These are phyloP conservation scores for Drosophila ficusphila DNA, from an alignment of 1,140 invertebrate species.

Conservation along the genomic window DNA sequence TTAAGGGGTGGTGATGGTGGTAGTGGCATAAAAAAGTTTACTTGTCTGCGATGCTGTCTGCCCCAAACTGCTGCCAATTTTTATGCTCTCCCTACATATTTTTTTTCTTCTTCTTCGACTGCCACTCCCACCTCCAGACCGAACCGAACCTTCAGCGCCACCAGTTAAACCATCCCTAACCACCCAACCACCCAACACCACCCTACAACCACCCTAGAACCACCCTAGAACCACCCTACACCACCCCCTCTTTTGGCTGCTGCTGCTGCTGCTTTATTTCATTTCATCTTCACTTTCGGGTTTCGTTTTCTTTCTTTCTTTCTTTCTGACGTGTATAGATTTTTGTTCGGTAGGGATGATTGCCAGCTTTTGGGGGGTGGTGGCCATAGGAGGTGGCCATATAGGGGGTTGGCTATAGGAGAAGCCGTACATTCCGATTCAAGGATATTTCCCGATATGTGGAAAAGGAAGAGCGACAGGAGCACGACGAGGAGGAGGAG, in stretches of 20 bases:
- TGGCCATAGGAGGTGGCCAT: not conserved
- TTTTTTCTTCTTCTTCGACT: conserved; percentile 18
- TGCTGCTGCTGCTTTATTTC: conserved; percentile 71
- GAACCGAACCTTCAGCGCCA: too few species aligned
- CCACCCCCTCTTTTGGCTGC: conserved; percentile 32
- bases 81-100: conserved; percentile 74
- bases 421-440: conserved; percentile 75
- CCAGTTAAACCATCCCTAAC: not conserved
- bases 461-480: conserved; percentile 46
- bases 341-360: conserved; percentile 49
- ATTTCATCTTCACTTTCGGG: conserved; percentile 82
- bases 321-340: conserved; percentile 73
- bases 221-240: not conserved
- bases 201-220: not conserved
- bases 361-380: conserved; percentile 7
- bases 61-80: conserved; percentile 81
- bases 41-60: conserved; percentile 79
- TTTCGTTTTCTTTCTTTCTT: conserved; percentile 75
- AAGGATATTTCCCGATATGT: conserved; percentile 82
- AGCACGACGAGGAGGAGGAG: conserved; percentile 13
- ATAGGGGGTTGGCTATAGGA: conserved; percentile 22
- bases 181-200: not conserved
- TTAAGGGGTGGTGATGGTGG: not conserved
- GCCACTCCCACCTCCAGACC: not conserved
- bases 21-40: conserved; percentile 37